phyloP scores from a whole-genome alignment of 2,888 invertebrate genomes.

The Callinectes sapidus region DNA sequence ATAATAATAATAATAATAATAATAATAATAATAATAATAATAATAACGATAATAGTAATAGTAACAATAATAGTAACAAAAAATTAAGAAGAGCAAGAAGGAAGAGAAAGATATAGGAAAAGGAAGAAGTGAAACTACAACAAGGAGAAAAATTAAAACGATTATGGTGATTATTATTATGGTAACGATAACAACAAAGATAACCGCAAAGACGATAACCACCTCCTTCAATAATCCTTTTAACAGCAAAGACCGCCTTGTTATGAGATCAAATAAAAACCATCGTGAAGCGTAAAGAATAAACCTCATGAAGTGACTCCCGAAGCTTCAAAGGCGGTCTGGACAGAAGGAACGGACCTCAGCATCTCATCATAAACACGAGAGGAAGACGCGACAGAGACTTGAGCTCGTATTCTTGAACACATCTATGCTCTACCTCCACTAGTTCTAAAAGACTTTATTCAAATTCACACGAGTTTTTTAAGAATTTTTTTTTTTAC shows the following conservation, averaged over 20 bases:
- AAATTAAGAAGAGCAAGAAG: no score
- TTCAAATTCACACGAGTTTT: no score
- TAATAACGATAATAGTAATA: no score
- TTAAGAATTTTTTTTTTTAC: no score
- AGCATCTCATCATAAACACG: neutral
- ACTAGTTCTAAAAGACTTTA: no score
- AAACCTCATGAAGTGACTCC: neutral
- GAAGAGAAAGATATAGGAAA: no score
- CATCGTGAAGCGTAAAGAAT: neutral
- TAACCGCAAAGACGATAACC: neutral
- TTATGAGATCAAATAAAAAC: neutral
- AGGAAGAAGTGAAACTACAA: neutral
- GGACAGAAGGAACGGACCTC: neutral
- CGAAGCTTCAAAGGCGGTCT: slow-evolving; percentile 5
- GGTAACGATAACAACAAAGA: neutral
- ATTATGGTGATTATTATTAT: neutral
- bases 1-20: no score
- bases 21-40: no score
- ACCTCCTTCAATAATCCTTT: neutral
- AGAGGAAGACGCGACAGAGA: neutral
- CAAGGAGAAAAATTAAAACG: neutral
- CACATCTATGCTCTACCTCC: no score
- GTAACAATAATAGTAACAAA: no score
- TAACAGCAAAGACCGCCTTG: neutral
- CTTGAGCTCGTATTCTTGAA: no score